Base-by-base conservation (phyloP, 2,888 invertebrate species). In the Hedychridium roseum region DNA sequence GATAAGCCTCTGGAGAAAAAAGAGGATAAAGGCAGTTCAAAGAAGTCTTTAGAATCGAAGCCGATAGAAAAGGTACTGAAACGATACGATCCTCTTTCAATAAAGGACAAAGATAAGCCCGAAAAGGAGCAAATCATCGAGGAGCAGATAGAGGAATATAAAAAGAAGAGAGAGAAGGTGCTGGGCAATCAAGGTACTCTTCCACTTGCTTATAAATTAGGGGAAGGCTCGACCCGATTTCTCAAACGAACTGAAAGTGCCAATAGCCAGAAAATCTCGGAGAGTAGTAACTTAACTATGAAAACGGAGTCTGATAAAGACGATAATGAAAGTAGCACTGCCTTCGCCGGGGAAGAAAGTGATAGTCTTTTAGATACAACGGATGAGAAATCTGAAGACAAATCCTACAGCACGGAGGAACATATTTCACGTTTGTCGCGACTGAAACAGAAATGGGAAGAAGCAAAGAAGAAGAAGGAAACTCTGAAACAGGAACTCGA, bases 121-220 rank as follows among this genome's bases (percentile, higher is more conserved):
- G 73, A 72, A 1, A 58, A 72, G 2, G 74, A 73, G 17, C 73
- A 72, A 39, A 74, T 70, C 43, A 79, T 79, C 26, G 78, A 77
- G 16, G 69, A 78, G 40, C 76, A 79, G 58, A 78, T 79, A 15
- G 78, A 79, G 44, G 70, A 77, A 40, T 78, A 79, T 38, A 78
- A 78, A 48, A 75, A 72, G 40, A 74, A 70, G 27, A 68, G 78
- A 6, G 78, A 76, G 34, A 69, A 76, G 44, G 54, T 79, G 16
- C 50, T 79, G 5, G 78, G 78, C 2, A 57, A 46, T 1, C 58
- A 45, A n/a, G 17, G 37, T 4, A 49, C 47, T 45, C 23, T 50
- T 31, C 48, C 50, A 4, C 38, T 43, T 16, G 40, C 50, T 12
- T 11, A 46, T 3, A 68, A 63, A 44, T 23, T 46, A 11, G 68